These are phyloP conservation scores for Eutolmus rufibarbis DNA, from an alignment of 2,888 invertebrate species.

Conservation along the genomic window DNA sequence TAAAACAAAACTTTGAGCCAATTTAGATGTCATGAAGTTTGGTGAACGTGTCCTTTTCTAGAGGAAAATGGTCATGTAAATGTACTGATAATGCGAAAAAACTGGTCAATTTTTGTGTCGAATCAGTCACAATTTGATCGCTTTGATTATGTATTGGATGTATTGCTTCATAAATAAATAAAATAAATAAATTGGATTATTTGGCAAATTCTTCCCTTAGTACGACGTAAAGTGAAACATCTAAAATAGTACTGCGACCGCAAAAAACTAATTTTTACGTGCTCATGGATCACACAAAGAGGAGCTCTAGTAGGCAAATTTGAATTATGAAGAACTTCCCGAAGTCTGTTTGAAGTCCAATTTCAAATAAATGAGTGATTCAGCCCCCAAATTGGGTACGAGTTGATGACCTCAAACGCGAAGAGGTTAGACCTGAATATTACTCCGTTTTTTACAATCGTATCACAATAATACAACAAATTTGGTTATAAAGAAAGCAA, in stretches of 20 bases:
- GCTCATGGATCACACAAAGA: background rate
- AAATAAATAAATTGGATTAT: background rate
- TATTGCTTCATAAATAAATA: background rate
- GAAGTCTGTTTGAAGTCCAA: too few relatives aligned
- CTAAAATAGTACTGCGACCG: too few relatives aligned
- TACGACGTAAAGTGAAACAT: background rate
- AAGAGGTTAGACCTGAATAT: background rate
- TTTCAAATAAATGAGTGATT: background rate
- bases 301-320: background rate
- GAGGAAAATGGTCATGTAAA: too few relatives aligned
- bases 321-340: too few relatives aligned
- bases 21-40: background rate
- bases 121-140: background rate
- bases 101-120: background rate
- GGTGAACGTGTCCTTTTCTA: background rate
- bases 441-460: background rate
- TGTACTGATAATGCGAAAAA: constrained; percentile 6
- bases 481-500: background rate
- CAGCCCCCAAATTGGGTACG: background rate
- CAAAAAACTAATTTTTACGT: too few relatives aligned
- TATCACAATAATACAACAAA: background rate
- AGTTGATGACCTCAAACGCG: background rate
- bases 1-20: too few relatives aligned
- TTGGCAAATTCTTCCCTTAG: background rate
- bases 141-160: background rate